These are phyloP conservation scores for Coracopsis vasa DNA, from an alignment of 2,113 vertebrate genomes.

Conservation along the genomic window DNA sequence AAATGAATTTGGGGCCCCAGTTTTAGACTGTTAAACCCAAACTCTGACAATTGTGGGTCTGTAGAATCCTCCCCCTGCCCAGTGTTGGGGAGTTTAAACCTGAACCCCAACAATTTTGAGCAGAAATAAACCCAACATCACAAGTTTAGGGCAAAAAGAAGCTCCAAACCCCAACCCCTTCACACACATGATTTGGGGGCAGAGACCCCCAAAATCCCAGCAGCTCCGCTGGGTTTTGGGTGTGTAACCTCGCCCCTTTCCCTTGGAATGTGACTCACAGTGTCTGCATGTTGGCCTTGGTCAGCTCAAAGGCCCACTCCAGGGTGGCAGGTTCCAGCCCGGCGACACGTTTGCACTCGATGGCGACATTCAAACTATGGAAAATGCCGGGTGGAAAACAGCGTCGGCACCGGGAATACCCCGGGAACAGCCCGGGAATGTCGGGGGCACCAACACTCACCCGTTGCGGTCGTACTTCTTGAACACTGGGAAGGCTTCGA, in stretches of 20 bases:
- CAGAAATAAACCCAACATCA: not conserved
- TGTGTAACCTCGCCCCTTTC: too few relatives aligned
- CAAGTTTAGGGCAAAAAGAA: not conserved
- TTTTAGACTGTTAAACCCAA: not conserved
- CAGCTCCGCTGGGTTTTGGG: not conserved
- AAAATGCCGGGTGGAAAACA: too few relatives aligned
- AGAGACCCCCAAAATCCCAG: not conserved
- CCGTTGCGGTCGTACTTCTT: conserved; percentile 95
- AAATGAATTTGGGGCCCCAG: not conserved
- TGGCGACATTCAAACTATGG: conserved; percentile 86
- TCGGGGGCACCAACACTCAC: conserved; percentile 66
- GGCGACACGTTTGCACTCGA: conserved; percentile 86
- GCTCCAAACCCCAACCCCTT: not conserved
- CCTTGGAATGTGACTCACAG: conserved; percentile 77
- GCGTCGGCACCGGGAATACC: not conserved
- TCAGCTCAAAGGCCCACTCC: conserved; percentile 95
- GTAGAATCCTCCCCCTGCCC: too few relatives aligned
- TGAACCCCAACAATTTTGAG: not conserved
- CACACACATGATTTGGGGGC: not conserved
- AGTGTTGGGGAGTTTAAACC: too few relatives aligned
- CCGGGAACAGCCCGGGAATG: not conserved
- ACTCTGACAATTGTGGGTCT: not conserved
- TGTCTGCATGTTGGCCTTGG: conserved; percentile 92
- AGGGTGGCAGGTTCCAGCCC: conserved; percentile 83
- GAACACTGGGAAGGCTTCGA: conserved; percentile 91